phyloP scores from a whole-genome alignment of 2,888 invertebrate species.

The Tipula lateralis region DNA sequence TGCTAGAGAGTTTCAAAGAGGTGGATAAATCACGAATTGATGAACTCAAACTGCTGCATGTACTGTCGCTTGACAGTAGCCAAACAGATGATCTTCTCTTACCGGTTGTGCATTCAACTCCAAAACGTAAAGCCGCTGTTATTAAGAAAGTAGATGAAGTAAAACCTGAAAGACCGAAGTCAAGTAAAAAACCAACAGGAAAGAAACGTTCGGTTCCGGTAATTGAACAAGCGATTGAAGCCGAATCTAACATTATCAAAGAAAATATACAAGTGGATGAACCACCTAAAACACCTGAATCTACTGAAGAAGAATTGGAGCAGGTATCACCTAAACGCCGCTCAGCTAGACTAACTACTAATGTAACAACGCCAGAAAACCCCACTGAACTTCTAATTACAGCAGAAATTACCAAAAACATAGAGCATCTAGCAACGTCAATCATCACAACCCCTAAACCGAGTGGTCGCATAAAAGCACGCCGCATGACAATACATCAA shows the following conservation, averaged over 20 bases:
- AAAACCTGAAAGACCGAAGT: not conserved
- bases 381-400: not conserved
- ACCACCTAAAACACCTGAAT: not conserved
- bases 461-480: not conserved
- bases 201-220: not conserved
- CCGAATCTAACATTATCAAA: not conserved
- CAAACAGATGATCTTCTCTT: conserved; percentile 47
- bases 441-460: not conserved
- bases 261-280: not conserved
- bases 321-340: not conserved
- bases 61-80: conserved; percentile 47
- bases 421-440: not conserved
- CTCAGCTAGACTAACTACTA: not conserved
- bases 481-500: not conserved
- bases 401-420: not conserved
- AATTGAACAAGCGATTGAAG: not conserved
- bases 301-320: not conserved
- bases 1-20: conserved; percentile 48
- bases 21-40: conserved; percentile 48
- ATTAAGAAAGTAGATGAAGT: not conserved
- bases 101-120: conserved; percentile 47
- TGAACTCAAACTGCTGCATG: conserved; percentile 47
- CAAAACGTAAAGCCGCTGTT: conserved; percentile 42
- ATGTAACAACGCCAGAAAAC: not conserved
- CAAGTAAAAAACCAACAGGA: not conserved